These are phyloP conservation scores for Thalassophryne amazonica DNA, from an alignment of 2,797 vertebrate species.

Conservation along the genomic window DNA sequence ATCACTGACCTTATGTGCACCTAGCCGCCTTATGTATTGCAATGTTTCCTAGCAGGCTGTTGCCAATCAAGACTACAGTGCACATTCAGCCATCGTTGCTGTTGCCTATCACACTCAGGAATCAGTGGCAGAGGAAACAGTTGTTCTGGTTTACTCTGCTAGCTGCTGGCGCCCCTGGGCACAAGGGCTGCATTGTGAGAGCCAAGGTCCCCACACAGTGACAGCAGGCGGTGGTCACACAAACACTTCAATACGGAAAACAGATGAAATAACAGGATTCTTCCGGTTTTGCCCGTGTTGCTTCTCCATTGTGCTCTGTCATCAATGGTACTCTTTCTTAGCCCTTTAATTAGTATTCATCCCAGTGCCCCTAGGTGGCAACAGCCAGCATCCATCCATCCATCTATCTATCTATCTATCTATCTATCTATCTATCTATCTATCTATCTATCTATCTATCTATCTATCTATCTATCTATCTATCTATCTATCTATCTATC, in stretches of 20 bases:
- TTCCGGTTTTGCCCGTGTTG: constrained; percentile 62
- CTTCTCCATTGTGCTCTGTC: constrained; percentile 70
- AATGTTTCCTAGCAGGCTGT: constrained; percentile 30
- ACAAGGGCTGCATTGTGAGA: constrained; percentile 71
- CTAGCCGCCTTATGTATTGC: constrained; percentile 38
- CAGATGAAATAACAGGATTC: constrained; percentile 73
- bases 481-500: neutral
- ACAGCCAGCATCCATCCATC: constrained; percentile 30
- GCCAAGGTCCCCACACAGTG: constrained; percentile 36
- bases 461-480: constrained; percentile 14
- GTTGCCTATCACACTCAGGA: constrained; percentile 18
- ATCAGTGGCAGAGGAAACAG: constrained; percentile 54
- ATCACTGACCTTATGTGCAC: constrained; percentile 25
- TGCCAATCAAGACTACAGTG: constrained; percentile 38
- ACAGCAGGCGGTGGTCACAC: constrained; percentile 64
- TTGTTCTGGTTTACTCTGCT: constrained; percentile 34
- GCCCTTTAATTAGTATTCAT: constrained; percentile 72
- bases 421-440: neutral
- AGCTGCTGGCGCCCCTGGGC: constrained; percentile 21
- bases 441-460: constrained; percentile 20
- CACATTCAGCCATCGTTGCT: constrained; percentile 54
- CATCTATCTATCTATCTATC: constrained; percentile 25
- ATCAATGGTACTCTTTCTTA: constrained; percentile 76
- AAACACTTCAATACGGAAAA: constrained; percentile 63
- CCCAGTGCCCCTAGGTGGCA: constrained; percentile 63